Evolutionary conservation across 2,797 vertebrate genomes (phyloP), one percentile per base, ranked within the genome.

Genomic region (Sparus aurata): DNA sequence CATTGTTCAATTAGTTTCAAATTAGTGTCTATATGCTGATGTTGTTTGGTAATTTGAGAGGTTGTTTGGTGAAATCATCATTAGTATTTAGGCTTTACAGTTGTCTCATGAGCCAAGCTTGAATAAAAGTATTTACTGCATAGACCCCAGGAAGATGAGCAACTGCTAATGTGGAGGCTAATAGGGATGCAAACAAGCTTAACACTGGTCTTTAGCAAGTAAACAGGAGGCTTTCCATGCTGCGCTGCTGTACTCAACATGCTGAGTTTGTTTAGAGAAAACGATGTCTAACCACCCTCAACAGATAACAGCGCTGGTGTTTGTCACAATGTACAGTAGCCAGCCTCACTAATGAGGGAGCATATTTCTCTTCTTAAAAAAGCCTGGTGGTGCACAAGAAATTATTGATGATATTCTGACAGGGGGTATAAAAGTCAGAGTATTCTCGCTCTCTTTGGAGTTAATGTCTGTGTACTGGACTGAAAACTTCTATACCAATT

Each of bases 331-430:
- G 15, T 59, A 66, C 38, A 72, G 73, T 6, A 68, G 34, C 5
- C 70, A 72, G 72, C 18, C 57, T 47, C 71, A 63, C 61, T 90
- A 79, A 86, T 80, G 68, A 89, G 80, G 4, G 30, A 47, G 18
- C 1, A 3, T 18, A 20, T 46, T 10, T 71, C 58, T 38, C 18
- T 61, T 59, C 23, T 58, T 61, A 55, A 63, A 70, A 53, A 22
- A 45, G 30, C 57, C 20, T 17, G 38, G n/a, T 59, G 25, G 7
- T 55, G 30, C 34, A 58, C 27, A 46, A 45, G 25, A 61, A 49
- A 75, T 71, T 68, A 75, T 57, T 82, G 64, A 75, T 20, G 63
- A 62, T 58, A 64, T 62, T 58, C 47, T 64, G 73, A 75, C 79
- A 61, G 43, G 9, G n/a, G n/a, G 15, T 20, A 22, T 58, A 45